Percentiles rank a stretch among this genome's conserved stretches.
Conservation (phyloP, 2,888 invertebrate genomes). For the Caenorhabditis uteleia region DNA sequence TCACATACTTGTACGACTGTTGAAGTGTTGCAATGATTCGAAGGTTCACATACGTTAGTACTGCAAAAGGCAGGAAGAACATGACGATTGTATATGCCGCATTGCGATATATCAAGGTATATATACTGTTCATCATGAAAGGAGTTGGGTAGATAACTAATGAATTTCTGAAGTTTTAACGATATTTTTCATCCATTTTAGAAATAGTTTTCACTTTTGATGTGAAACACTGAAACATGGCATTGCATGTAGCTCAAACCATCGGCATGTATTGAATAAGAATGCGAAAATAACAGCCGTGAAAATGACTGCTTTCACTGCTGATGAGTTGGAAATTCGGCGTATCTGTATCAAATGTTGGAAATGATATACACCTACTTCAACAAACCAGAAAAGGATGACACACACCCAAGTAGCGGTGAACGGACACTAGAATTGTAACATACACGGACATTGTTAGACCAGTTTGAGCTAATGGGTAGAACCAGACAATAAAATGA, state of each 20-base stretch:
- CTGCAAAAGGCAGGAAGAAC: conserved; percentile 61
- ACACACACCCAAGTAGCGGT: conserved; percentile 63
- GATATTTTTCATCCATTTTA: not conserved
- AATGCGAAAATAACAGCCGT: conserved; percentile 44
- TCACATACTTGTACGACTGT: conserved; percentile 46
- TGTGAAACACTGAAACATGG: conserved; percentile 39
- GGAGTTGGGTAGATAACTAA: conserved; percentile 51
- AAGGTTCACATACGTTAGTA: conserved; percentile 56
- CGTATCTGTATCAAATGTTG: conserved; percentile 49
- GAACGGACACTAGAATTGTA: conserved; percentile 61
- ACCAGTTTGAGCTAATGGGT: conserved; percentile 55
- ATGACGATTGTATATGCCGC: conserved; percentile 59
- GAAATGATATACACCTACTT: conserved; percentile 35
- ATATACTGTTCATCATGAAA: conserved; percentile 47
- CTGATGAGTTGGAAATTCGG: conserved; percentile 47
- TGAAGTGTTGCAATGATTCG: conserved; percentile 54
- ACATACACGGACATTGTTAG: conserved; percentile 61
- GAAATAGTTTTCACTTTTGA: conserved; percentile 11
- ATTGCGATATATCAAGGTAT: conserved; percentile 56
- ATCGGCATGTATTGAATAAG: conserved; percentile 58
- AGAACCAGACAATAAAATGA: conserved; percentile 48
- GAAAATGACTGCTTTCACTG: conserved; percentile 48
- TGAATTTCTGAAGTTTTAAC: conserved; percentile 25
- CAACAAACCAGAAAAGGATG: conserved; percentile 56
- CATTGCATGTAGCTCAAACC: conserved; percentile 55